Evolutionary conservation across 2,888 invertebrate genomes (phyloP), one percentile per base, ranked within the genome.

Genomic region (Adineta ricciae): DNA sequence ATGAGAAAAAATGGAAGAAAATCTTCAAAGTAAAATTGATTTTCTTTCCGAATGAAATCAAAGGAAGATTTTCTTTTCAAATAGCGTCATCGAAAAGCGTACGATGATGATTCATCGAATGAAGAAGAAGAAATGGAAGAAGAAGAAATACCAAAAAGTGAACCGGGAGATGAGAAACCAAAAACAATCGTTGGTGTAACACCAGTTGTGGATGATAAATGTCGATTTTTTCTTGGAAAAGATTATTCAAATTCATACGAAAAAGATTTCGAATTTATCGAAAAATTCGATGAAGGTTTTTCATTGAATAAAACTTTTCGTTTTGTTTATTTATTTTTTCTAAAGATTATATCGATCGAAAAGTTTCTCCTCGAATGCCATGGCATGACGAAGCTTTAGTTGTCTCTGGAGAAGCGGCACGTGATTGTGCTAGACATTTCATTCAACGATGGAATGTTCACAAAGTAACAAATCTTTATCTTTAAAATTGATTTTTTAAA

Each of bases 211-310:
- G 82, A 52, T 19, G 82, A 64, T 24, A 82, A 84, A 49, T 52
- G 49, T 72, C 46, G 95, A 84, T 85, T 83, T 54, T 97, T 97
- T 97, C 93, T 96, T 83, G 97, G 97, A 86, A 97, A 97, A 91
- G 97, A 97, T 90, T 97, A 97, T 89, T 94, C 94, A 0, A 97
- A 97, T 91, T 96, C 97, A 89, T 97, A 97, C 87, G 94, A 95
- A 86, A 96, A 96, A 90, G 97, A 97, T 91, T 96, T 83, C 52
- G 73, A 78, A 82, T 73, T 50, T 56, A 41, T 85, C 24, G 64
- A 50, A 24, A 72, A 85, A 32, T 85, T 84, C 54, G 83, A 64
- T 16, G 50, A 73, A 78, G 84, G 84, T 84, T 46, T 41, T 38
- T 27, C 27, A 11, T 8, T 24, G 27, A 24, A 46, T 16, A 9